A percentile compares a stretch with the other conserved stretches of the same genome.
phyloP scores from a whole-genome alignment of 2,113 vertebrate species.

The Gallinago jamesoni region DNA sequence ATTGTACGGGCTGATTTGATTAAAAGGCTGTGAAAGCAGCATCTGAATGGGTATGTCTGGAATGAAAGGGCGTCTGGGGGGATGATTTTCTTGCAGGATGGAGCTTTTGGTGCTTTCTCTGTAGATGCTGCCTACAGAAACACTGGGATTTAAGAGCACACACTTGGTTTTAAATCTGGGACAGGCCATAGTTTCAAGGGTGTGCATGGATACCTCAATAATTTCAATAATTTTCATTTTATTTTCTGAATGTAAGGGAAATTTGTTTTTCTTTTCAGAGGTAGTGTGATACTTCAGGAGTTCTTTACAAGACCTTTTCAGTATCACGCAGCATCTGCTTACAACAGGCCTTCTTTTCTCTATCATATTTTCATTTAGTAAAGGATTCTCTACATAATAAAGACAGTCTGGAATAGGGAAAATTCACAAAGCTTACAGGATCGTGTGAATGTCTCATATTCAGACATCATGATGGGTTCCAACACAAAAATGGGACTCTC shows the following conservation, averaged over 20 bases:
- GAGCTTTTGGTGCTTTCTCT: neutral
- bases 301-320: neutral
- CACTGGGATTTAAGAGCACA: neutral
- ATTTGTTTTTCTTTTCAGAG: neutral
- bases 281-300: neutral
- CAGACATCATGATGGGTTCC: neutral
- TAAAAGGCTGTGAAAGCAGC: slow-evolving; percentile 34
- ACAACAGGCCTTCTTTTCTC: neutral
- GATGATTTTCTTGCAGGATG: neutral
- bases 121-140: neutral
- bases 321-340: neutral
- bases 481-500: neutral
- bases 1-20: slow-evolving; percentile 34
- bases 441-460: neutral
- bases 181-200: neutral
- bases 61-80: neutral
- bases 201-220: neutral
- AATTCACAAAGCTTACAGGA: neutral
- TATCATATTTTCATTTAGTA: neutral
- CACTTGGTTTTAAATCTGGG: neutral
- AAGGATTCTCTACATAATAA: neutral
- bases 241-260: neutral
- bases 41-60: slow-evolving; percentile 13
- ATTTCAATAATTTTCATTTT: neutral
- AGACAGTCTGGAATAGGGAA: neutral